These are phyloP conservation scores for Seira ritae DNA, from an alignment of 2,888 invertebrate species.

Conservation along the genomic window DNA sequence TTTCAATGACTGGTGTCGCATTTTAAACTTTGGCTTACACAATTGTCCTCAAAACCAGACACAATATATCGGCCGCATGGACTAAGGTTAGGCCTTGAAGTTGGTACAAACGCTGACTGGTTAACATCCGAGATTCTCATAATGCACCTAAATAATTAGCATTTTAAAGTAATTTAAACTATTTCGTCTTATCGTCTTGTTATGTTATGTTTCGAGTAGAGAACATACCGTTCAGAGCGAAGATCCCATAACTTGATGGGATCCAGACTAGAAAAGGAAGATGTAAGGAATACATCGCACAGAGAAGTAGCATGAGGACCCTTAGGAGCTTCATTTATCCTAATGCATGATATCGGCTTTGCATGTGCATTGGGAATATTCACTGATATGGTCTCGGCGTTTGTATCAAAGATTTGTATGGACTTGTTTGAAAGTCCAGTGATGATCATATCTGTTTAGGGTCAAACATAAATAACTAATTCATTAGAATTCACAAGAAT, in stretches of 20 bases:
- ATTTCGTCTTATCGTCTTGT: too few relatives aligned
- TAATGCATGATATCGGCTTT: constrained; percentile 67
- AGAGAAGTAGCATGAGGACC: constrained; percentile 51
- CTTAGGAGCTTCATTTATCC: constrained; percentile 72
- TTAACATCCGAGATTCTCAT: constrained; percentile 68
- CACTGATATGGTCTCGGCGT: constrained; percentile 57
- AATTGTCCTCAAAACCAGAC: constrained; percentile 70
- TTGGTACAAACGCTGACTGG: constrained; percentile 58
- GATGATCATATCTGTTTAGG: constrained; percentile 65
- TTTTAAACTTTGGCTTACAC: constrained; percentile 52
- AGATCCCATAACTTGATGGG: constrained; percentile 72
- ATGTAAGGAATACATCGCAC: constrained; percentile 68
- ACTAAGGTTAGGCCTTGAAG: constrained; percentile 64
- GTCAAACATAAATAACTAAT: neutral
- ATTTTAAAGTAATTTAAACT: neutral
- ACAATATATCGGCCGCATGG: constrained; percentile 72
- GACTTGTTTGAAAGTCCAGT: constrained; percentile 68
- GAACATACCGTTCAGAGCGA: constrained; percentile 59
- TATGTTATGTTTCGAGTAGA: neutral
- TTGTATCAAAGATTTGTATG: constrained; percentile 68
- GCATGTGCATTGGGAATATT: constrained; percentile 65
- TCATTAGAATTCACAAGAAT: constrained; percentile 8
- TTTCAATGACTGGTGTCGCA: neutral
- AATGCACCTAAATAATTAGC: constrained; percentile 60
- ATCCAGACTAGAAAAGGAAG: constrained; percentile 59